Conservation (phyloP, 2,113 vertebrate genomes). For the Euleptes europaea region DNA sequence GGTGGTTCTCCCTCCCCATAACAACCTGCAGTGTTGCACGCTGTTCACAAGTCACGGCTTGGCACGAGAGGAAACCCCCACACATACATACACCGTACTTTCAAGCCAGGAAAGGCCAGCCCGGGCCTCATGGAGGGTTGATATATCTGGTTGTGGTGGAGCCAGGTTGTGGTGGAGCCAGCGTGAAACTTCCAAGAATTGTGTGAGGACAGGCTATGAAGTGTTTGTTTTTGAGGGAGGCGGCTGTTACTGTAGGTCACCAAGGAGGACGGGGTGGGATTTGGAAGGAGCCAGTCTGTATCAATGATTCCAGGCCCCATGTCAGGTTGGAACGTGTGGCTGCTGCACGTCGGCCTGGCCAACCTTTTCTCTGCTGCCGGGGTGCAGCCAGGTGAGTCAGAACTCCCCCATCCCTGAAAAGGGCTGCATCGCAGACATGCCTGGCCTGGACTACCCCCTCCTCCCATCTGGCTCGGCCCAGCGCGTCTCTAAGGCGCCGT, state of each 20-base stretch:
- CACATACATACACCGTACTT: neutral
- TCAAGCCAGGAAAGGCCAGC: neutral
- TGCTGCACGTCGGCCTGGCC: too few relatives aligned
- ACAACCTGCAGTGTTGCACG: too few relatives aligned
- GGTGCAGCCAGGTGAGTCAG: neutral
- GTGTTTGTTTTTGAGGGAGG: neutral
- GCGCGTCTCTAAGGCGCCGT: neutral
- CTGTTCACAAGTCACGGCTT: neutral
- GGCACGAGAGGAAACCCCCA: too few relatives aligned
- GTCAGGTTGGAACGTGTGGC: neutral
- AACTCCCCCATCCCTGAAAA: neutral
- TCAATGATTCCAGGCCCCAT: too few relatives aligned
- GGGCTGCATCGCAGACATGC: too few relatives aligned
- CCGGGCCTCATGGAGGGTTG: too few relatives aligned
- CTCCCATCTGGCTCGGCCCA: neutral
- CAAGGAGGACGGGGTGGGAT: neutral
- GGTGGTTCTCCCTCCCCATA: neutral
- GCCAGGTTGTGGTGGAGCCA: neutral
- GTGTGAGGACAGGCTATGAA: neutral
- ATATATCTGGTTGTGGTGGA: neutral
- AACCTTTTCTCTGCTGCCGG: too few relatives aligned
- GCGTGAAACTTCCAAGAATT: neutral
- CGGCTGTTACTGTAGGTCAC: too few relatives aligned
- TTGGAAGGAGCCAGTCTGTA: neutral
- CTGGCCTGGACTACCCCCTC: neutral